Conservation (phyloP, 2,888 invertebrate genomes). For the Plebejus argus region DNA sequence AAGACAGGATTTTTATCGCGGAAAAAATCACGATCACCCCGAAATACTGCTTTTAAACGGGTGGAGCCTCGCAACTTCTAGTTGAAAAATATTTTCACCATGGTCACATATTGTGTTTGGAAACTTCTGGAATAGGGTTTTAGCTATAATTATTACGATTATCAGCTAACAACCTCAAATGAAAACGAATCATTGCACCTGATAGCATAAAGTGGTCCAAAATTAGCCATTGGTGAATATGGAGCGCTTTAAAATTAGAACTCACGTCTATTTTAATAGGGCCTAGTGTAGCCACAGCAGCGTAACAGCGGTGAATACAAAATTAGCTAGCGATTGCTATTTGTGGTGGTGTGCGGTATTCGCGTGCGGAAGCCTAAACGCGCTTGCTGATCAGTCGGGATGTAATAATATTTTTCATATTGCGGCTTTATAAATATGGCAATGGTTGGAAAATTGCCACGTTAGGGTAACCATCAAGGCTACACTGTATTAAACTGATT, state of each 20-base stretch:
- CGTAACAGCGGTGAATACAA: conserved; percentile 19
- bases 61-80: too few relatives aligned
- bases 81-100: neutral
- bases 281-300: conserved; percentile 1
- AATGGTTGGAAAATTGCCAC: too few relatives aligned
- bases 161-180: neutral
- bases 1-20: too few relatives aligned
- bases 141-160: neutral
- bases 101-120: neutral
- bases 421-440: too few relatives aligned
- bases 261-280: conserved; percentile 10
- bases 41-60: too few relatives aligned
- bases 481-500: too few relatives aligned
- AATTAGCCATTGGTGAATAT: neutral
- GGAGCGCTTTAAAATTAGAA: conserved; percentile 5
- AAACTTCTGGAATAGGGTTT: neutral
- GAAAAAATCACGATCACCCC: too few relatives aligned
- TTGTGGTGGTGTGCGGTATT: neutral
- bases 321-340: conserved; percentile 12
- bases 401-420: neutral
- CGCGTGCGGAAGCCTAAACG: neutral
- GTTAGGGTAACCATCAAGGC: too few relatives aligned
- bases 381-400: neutral
- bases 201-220: conserved; percentile 8
- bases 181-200: neutral